A percentile compares a stretch with the other conserved stretches of the same genome.
phyloP scores from a whole-genome alignment of 2,113 vertebrate species.

The Misgurnus anguillicaudatus region DNA sequence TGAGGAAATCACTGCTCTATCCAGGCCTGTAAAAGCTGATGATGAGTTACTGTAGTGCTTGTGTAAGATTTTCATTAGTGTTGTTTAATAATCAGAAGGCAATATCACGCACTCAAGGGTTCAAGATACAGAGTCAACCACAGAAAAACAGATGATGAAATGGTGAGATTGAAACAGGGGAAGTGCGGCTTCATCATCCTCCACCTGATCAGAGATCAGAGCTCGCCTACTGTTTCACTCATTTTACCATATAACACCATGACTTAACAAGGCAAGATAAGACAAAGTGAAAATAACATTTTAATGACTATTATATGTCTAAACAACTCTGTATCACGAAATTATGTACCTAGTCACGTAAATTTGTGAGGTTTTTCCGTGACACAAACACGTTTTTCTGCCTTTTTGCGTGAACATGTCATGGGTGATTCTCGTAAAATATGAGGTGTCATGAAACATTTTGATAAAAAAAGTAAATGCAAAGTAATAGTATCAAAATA shows the following conservation, averaged over 20 bases:
- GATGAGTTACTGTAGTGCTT: not conserved
- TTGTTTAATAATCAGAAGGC: not conserved
- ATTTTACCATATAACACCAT: conserved; percentile 54
- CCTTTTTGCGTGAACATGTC: too few species aligned
- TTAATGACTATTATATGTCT: too few species aligned
- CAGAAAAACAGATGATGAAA: not conserved
- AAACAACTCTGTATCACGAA: too few species aligned
- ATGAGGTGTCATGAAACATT: too few species aligned
- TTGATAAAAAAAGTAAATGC: too few species aligned
- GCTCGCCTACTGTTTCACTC: conserved; percentile 56
- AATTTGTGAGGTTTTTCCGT: too few species aligned
- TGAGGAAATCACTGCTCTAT: not conserved
- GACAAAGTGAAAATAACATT: too few species aligned
- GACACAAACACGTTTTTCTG: too few species aligned
- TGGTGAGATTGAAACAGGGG: conserved; percentile 37
- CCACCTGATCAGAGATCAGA: not conserved
- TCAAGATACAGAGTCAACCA: not conserved
- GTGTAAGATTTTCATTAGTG: not conserved
- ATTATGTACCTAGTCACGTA: too few species aligned
- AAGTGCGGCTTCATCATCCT: not conserved
- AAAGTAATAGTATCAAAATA: too few species aligned
- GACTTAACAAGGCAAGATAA: too few species aligned
- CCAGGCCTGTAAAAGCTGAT: not conserved
- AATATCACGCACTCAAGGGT: not conserved
- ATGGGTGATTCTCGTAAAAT: too few species aligned